Percentiles rank a stretch among this genome's conserved stretches.
These are phyloP conservation scores for Zosterops lateralis DNA, from an alignment of 2,113 vertebrate species.

Conservation along the genomic window DNA sequence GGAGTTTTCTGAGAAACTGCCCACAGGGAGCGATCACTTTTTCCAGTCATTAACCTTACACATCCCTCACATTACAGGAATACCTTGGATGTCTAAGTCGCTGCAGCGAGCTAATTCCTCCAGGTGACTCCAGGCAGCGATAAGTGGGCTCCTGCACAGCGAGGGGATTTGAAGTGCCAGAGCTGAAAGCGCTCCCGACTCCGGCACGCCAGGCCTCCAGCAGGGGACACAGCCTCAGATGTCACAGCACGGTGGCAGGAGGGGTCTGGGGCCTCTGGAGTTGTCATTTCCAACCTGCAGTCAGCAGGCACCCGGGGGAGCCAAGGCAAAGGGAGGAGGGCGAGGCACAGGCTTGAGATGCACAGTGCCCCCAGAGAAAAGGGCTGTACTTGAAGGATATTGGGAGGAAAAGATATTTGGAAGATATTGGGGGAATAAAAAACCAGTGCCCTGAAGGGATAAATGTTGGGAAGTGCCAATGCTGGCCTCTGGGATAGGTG, in stretches of 20 bases:
- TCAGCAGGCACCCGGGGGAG: not conserved
- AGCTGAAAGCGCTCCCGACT: slow-evolving; percentile 39
- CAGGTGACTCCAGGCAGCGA: slow-evolving; percentile 54
- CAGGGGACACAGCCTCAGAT: slow-evolving; percentile 12
- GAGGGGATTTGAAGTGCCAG: slow-evolving; percentile 32
- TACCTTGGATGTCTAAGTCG: slow-evolving; percentile 28
- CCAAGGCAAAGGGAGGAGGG: not conserved
- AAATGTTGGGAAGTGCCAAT: not conserved
- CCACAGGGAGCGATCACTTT: slow-evolving; percentile 62
- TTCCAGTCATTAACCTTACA: slow-evolving; percentile 66
- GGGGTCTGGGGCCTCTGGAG: not conserved
- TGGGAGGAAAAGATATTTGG: not conserved
- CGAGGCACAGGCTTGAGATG: rapidly evolving
- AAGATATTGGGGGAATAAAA: not conserved
- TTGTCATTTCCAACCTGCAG: not conserved
- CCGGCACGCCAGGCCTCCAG: slow-evolving; percentile 11
- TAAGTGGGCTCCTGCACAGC: slow-evolving; percentile 47
- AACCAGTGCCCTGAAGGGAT: not conserved
- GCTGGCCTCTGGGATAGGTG: not conserved
- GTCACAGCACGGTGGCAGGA: not conserved
- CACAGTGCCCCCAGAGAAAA: rapidly evolving
- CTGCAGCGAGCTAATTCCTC: slow-evolving; percentile 48
- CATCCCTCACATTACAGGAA: slow-evolving; percentile 50
- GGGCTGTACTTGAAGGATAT: rapidly evolving
- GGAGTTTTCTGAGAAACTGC: slow-evolving; percentile 53